A percentile compares a stretch with the other conserved stretches of the same genome.
Conservation (phyloP, 2,888 invertebrate genomes). For the Heteromyza rotundicornis region DNA sequence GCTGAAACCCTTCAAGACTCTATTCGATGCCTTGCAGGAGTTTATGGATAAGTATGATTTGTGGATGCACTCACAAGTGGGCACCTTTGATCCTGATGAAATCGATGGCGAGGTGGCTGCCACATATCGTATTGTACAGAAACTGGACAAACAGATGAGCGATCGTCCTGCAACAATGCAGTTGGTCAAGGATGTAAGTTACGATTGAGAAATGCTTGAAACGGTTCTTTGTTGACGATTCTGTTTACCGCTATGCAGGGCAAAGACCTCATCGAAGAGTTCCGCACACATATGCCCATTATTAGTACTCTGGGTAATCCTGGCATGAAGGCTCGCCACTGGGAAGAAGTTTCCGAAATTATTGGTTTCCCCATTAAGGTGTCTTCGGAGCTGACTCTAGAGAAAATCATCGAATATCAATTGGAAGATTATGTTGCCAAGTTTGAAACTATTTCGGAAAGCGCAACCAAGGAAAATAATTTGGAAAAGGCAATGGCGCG, state of each 20-base stretch:
- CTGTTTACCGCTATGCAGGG: conserved; percentile 30
- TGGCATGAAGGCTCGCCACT: conserved; percentile 88
- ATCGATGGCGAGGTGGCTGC: conserved; percentile 71
- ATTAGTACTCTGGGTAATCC: conserved; percentile 93
- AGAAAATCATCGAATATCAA: conserved; percentile 88
- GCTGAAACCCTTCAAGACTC: conserved; percentile 81
- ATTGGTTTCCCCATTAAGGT: conserved; percentile 91
- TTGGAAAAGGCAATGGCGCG: conserved; percentile 86
- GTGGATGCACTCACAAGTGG: conserved; percentile 87
- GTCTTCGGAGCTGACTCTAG: conserved; percentile 80
- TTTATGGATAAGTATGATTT: conserved; percentile 81
- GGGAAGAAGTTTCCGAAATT: conserved; percentile 94
- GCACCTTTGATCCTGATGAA: conserved; percentile 84
- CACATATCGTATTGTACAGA: conserved; percentile 74
- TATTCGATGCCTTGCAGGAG: conserved; percentile 88
- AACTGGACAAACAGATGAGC: conserved; percentile 85
- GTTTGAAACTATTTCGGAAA: conserved; percentile 91
- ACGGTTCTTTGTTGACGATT: not conserved
- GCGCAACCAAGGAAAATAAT: conserved; percentile 94
- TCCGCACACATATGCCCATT: conserved; percentile 88
- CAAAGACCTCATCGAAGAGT: conserved; percentile 77
- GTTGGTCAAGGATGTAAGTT: conserved; percentile 69
- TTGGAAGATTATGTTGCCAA: conserved; percentile 86
- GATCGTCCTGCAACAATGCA: conserved; percentile 77
- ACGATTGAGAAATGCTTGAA: not conserved